phyloP scores from a whole-genome alignment of 37 sponge, comb jelly and placozoan genomes.

The Chondrilla cf. caribensis region DNA sequence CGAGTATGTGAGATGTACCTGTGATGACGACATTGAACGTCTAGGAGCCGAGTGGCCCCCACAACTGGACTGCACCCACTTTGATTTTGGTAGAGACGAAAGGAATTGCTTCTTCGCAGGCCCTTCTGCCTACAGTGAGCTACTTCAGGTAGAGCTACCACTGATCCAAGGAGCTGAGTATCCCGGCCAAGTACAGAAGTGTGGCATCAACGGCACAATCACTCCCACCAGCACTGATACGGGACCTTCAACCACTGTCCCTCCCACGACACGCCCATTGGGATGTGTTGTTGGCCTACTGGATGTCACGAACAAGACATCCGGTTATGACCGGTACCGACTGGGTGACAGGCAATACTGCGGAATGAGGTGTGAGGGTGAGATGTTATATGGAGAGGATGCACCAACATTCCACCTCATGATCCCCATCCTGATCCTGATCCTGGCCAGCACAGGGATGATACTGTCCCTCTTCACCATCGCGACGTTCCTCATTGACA shows the following conservation, averaged over 20 bases:
- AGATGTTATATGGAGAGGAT: not conserved
- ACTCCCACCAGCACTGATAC: not conserved
- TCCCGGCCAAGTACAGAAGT: not conserved
- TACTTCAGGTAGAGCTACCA: not conserved
- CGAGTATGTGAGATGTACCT: slow-evolving; percentile 32
- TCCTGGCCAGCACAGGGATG: slow-evolving; percentile 61
- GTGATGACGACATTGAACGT: not conserved
- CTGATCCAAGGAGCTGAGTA: not conserved
- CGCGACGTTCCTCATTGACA: slow-evolving; percentile 87
- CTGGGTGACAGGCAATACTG: not conserved
- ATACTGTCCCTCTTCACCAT: slow-evolving; percentile 80
- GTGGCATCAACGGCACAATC: not conserved
- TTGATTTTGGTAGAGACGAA: not conserved
- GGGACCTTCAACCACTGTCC: not conserved
- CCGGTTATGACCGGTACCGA: not conserved
- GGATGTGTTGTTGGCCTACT: not conserved
- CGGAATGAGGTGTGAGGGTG: not conserved
- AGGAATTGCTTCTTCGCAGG: not conserved
- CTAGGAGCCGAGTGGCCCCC: slow-evolving; percentile 50
- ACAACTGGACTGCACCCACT: slow-evolving; percentile 42
- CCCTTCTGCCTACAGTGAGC: not conserved
- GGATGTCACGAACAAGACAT: not conserved
- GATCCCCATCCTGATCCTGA: slow-evolving; percentile 46
- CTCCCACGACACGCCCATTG: not conserved
- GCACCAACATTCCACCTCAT: slow-evolving; percentile 14